Evolutionary conservation across 2,888 invertebrate species (phyloP).

Genomic region (Pyrgus malvae): DNA sequence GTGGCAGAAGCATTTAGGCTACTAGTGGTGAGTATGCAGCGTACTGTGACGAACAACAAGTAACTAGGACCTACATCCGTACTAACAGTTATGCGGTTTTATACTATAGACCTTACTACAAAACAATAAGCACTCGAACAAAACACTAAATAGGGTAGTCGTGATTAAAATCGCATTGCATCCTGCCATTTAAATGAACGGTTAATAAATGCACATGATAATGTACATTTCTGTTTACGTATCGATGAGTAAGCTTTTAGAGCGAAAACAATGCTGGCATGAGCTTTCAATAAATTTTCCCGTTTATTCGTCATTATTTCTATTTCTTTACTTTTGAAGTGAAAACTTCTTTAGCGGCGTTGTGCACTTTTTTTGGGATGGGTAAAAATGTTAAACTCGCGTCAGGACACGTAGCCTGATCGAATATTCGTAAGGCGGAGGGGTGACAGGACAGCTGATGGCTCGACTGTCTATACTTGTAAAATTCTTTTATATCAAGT

Average conservation of each 20-base stretch:
- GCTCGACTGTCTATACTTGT: too few species aligned
- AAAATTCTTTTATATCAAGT: too few species aligned
- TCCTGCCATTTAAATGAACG: constrained; percentile 63
- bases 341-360: too few species aligned
- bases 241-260: constrained; percentile 32
- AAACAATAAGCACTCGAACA: constrained; percentile 33
- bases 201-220: constrained; percentile 50
- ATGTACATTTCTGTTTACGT: constrained; percentile 40
- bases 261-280: not conserved
- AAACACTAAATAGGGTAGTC: constrained; percentile 41
- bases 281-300: constrained; percentile 7
- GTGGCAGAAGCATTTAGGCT: constrained; percentile 51
- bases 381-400: too few species aligned
- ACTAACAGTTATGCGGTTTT: constrained; percentile 52
- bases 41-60: constrained; percentile 64
- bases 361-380: too few species aligned
- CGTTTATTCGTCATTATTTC: too few species aligned
- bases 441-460: too few species aligned
- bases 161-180: constrained; percentile 67
- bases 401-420: too few species aligned
- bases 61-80: constrained; percentile 50
- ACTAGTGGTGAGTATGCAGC: constrained; percentile 48
- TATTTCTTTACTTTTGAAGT: too few species aligned
- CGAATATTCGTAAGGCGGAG: too few species aligned
- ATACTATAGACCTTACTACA: constrained; percentile 38